Evolutionary conservation across 2,888 invertebrate genomes (phyloP).

Genomic region (Lissocephala sabroskyi): DNA sequence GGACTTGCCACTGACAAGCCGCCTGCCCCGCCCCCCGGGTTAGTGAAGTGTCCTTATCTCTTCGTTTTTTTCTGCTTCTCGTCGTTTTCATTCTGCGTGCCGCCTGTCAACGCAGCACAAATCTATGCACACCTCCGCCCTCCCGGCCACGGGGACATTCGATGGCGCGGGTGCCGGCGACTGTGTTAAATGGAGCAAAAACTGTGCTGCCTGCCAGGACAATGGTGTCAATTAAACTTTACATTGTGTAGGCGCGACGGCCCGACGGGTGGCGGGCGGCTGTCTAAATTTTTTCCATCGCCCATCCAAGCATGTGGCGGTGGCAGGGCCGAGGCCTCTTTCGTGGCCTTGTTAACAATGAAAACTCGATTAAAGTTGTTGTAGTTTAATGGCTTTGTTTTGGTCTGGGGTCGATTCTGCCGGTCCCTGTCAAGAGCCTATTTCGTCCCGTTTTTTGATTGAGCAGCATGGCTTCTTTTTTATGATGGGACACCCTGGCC

Average conservation of each 20-base stretch:
- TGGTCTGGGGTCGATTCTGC: conserved; percentile 19
- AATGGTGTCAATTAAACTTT: conserved; percentile 67
- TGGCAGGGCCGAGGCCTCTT: conserved; percentile 32
- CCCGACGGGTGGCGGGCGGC: not conserved
- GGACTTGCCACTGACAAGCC: conserved; percentile 38
- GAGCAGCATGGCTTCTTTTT: too few relatives aligned
- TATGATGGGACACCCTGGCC: conserved; percentile 9
- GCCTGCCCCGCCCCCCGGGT: not conserved
- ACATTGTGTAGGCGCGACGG: conserved; percentile 37
- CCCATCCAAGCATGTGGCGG: too few relatives aligned
- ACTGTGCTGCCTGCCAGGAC: conserved; percentile 52
- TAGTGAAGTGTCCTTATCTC: conserved; percentile 35
- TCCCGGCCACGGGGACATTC: too few relatives aligned
- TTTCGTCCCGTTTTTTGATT: conserved; percentile 32
- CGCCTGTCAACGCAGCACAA: conserved; percentile 31
- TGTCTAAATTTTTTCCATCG: too few relatives aligned
- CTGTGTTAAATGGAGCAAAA: conserved; percentile 63
- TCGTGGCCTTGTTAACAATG: conserved; percentile 25
- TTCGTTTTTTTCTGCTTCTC: conserved; percentile 14
- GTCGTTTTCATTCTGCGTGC: too few relatives aligned
- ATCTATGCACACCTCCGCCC: too few relatives aligned
- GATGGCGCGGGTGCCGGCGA: too few relatives aligned
- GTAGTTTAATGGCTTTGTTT: conserved; percentile 43
- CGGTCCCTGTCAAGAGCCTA: too few relatives aligned
- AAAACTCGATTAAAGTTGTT: conserved; percentile 44